Evolutionary conservation across 2,888 invertebrate species (phyloP), one percentile per base, ranked within the genome.

Genomic region (Sesia bembeciformis): DNA sequence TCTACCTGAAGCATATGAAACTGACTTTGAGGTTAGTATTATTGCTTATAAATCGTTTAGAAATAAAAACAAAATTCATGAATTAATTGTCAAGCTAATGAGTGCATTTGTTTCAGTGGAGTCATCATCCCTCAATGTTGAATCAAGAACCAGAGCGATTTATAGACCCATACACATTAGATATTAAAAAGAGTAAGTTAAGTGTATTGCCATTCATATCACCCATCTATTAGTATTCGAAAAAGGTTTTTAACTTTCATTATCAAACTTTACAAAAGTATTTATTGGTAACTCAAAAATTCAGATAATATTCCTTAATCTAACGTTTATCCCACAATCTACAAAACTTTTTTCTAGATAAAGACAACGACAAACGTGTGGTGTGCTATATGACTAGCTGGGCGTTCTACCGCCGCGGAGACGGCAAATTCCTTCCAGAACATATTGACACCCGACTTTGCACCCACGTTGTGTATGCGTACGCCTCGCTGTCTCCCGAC

Each of bases 331-430:
- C 23, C 2, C 23, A 23, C 23, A 23, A 23, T 23, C 23, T 23
- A 23, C 23, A 23, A 23, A 23, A 23, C 23, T 59, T 54, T 8
- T 49, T 54, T 70, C 40, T 58, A 87, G 88, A 71, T 59, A 84
- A 73, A 64, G 79, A 78, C 54, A 85, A 74, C 57, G 81, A 81
- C 57, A 90, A 88, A 54, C 76, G 77, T 64, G 93, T 97, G 0
- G 93, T 97, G 0, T 97, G 97, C 76, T 97, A 97, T 71, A 91
- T 96, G 74, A 96, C 97, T 0, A 97, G 95, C 70, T 97, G 97
- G 97, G 93, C 97, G 0, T 93, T 95, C 81, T 96, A 97, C 70
- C 91, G 97, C 56, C 94, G 94, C 63, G 93, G 92, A 0, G 94
- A 94, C 55, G 96, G 95, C 4, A 94, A 95, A 78, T 97, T 95